These are phyloP conservation scores for Cyanoderma ruficeps DNA, from an alignment of 2,113 vertebrate genomes.

Conservation along the genomic window DNA sequence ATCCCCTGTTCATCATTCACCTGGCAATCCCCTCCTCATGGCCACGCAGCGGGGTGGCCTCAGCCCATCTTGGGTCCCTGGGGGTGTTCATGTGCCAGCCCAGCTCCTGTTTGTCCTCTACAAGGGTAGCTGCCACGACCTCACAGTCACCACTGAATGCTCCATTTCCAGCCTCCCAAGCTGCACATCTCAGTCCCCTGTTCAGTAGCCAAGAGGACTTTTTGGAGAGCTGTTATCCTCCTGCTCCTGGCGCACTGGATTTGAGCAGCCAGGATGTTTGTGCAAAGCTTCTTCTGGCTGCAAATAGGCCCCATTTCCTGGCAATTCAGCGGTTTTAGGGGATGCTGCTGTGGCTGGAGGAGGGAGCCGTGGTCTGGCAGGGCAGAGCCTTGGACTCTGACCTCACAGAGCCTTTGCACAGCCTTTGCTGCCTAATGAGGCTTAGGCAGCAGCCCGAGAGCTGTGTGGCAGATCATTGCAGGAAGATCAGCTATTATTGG, in stretches of 20 bases:
- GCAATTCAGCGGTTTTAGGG: neutral
- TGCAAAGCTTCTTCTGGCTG: neutral
- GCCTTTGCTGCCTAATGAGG: conserved; percentile 15
- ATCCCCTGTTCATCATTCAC: neutral
- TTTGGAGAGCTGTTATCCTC: neutral
- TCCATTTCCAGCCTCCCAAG: neutral
- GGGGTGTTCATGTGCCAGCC: neutral
- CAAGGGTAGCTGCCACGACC: neutral
- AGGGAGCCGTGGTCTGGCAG: neutral
- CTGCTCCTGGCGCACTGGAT: neutral
- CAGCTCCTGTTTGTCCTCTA: neutral
- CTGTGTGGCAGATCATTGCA: neutral
- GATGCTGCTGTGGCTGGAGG: neutral
- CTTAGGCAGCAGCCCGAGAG: neutral
- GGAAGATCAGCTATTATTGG: conserved; percentile 26
- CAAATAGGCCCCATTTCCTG: neutral
- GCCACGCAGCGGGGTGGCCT: accelerated
- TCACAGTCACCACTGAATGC: neutral
- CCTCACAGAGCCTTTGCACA: neutral
- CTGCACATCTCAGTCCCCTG: neutral
- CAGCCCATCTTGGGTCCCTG: neutral
- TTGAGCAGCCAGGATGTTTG: neutral
- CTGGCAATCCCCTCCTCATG: neutral
- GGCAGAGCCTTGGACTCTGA: neutral
- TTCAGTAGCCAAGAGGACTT: neutral